Base-by-base conservation (phyloP, 2,113 vertebrate genomes). In the Pogona vitticeps region DNA sequence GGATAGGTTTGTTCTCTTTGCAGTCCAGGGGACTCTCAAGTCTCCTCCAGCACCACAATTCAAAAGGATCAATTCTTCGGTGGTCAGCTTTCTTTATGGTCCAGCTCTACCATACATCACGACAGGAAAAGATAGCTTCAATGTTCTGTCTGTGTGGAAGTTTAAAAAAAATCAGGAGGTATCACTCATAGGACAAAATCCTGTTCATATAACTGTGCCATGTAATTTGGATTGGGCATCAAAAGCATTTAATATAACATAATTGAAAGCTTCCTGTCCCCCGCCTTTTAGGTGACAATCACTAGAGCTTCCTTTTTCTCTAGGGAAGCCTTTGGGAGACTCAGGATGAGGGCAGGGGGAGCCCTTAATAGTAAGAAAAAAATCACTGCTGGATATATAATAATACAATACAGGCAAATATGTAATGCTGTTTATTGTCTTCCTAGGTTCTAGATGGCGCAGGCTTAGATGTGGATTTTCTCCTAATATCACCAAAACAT, bases 401-500 rank as follows among this genome's bases (percentile, higher is more conserved):
- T 61, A 79, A 67, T 67, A 67, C 8, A 68, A n/a, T 12, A 26
- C 36, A 56, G 59, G 56, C 6, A 26, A 20, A 65, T 5, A 31
- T 76, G 40, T 33, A 76, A 65, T 65, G 56, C 23, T 76, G 17
- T 80, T 72, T 77, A 65, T 59, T 92, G 92, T 40, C 85, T 90
- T 87, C 87, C 23, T 92, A 99, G 98, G 98, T 99, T 92, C 96
- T 99, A 38, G 99, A 99, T 90, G 99, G 98, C 87, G 97, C 98
- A 46, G 97, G 98, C 92, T 96, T 99, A 85, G 98, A 99, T 93
- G 96, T 99, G 88, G 98, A 99, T 94, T 99, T 99, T 94, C 92
- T 96, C 82, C 96, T 99, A 26, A 91, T 96, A 38, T 98, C 98
- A 88, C 98, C 98, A 20, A 94, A 96, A 70, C 98, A 97, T 68